phyloP scores from a whole-genome alignment of 2,113 vertebrate genomes.

The Dendropsophus ebraccatus region DNA sequence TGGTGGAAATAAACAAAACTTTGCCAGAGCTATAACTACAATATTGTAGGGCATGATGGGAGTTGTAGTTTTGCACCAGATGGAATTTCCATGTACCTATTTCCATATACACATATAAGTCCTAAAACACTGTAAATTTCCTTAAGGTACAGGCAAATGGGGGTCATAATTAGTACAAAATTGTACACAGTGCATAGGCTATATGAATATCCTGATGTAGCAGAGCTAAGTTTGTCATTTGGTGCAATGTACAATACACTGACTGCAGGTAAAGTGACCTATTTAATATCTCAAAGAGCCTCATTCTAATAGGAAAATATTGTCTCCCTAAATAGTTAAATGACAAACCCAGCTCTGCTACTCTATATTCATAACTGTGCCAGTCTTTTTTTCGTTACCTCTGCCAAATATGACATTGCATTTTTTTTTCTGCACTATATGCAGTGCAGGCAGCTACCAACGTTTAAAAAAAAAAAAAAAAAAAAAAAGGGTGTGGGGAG shows the following conservation, averaged over 20 bases:
- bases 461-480: not conserved
- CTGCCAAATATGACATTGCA: conserved; percentile 25
- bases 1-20: not conserved
- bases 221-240: not conserved
- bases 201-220: not conserved
- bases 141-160: too few relatives aligned
- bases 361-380: not conserved
- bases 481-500: not conserved
- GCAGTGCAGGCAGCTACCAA: not conserved
- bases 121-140: not conserved
- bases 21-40: not conserved
- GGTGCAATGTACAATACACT: not conserved
- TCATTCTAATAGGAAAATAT: too few relatives aligned
- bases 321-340: not conserved
- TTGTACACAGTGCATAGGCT: not conserved
- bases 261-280: not conserved
- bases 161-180: not conserved
- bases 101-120: not conserved
- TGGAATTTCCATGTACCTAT: too few relatives aligned
- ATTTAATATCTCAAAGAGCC: not conserved
- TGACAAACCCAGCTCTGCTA: not conserved
- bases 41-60: too few relatives aligned
- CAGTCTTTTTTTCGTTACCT: not conserved
- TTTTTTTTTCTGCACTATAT: not conserved
- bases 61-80: too few relatives aligned